These are phyloP conservation scores for Dermatemys mawii DNA, from an alignment of 2,113 vertebrate genomes.

Conservation along the genomic window DNA sequence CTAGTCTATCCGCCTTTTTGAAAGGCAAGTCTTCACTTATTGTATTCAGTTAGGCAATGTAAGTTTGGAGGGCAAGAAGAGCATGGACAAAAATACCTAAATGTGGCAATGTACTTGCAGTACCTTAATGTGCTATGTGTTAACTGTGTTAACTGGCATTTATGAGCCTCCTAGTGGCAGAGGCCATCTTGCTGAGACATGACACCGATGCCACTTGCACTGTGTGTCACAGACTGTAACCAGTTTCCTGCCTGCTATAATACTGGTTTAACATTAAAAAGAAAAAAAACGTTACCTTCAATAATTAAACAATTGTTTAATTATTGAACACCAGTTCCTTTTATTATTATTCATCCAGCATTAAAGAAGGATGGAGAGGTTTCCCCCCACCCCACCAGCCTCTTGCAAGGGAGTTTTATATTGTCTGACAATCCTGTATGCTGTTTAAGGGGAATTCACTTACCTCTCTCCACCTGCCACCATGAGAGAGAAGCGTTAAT, in stretches of 20 bases:
- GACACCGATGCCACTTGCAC: neutral
- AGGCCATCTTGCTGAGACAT: neutral
- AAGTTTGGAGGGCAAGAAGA: neutral
- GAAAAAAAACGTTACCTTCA: neutral
- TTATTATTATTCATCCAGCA: neutral
- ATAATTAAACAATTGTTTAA: neutral
- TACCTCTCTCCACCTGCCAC: neutral
- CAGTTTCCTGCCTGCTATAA: neutral
- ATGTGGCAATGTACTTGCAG: neutral
- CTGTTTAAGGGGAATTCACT: neutral
- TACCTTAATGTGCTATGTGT: neutral
- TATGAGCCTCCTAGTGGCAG: neutral
- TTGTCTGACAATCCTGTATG: neutral
- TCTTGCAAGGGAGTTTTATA: neutral
- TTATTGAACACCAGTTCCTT: neutral
- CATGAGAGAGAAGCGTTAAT: rapidly evolving
- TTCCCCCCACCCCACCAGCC: neutral
- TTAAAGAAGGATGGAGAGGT: neutral
- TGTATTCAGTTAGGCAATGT: neutral
- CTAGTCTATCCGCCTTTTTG: neutral
- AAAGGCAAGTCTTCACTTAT: neutral
- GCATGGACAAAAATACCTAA: neutral
- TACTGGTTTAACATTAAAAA: neutral
- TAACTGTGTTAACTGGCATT: neutral
- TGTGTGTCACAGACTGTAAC: neutral